Evolutionary conservation across 2,797 vertebrate species (phyloP).

Genomic region (Prionace glauca): DNA sequence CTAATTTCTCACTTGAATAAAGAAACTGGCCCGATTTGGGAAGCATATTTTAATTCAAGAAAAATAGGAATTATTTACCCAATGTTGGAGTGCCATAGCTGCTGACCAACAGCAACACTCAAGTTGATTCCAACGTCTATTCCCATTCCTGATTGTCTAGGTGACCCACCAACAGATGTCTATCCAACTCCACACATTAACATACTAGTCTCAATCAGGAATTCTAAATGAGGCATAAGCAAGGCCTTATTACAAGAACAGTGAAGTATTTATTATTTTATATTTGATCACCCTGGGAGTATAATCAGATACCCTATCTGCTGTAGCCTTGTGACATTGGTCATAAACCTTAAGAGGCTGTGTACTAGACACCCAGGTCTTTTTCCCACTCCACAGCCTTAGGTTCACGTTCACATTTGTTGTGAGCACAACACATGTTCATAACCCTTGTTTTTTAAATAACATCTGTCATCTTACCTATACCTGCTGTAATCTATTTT

Average conservation of each 20-base stretch:
- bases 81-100: not conserved
- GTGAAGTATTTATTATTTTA: not conserved
- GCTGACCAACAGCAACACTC: not conserved
- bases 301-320: not conserved
- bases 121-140: not conserved
- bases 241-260: not conserved
- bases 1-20: not conserved
- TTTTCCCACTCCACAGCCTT: not conserved
- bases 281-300: not conserved
- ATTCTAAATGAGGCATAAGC: not conserved
- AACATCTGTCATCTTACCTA: not conserved
- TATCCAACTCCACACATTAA: not conserved
- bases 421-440: not conserved
- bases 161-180: not conserved
- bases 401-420: not conserved
- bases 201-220: not conserved
- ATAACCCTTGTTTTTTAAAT: not conserved
- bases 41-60: not conserved
- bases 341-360: not conserved
- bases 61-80: not conserved
- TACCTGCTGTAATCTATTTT: not conserved
- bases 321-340: not conserved
- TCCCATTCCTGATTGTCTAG: not conserved
- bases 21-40: not conserved
- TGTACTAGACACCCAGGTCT: not conserved